phyloP scores from a whole-genome alignment of 2,888 invertebrate species.

The Drosophila cognata region DNA sequence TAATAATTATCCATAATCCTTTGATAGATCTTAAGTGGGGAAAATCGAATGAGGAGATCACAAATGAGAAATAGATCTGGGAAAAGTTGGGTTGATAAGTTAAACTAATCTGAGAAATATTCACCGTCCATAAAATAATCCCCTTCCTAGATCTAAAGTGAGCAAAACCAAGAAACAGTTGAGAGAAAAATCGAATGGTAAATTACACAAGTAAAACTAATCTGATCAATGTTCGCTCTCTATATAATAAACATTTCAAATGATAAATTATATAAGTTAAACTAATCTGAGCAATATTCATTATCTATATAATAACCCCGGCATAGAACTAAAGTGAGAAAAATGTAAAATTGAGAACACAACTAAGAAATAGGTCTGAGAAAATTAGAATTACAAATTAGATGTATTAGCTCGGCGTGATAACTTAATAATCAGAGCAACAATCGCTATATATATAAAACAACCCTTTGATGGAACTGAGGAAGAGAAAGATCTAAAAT shows the following conservation, averaged over 20 bases:
- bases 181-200: not conserved
- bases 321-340: not conserved
- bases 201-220: not conserved
- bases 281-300: not conserved
- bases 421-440: not conserved
- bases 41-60: not conserved
- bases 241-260: not conserved
- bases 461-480: not conserved
- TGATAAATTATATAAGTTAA: not conserved
- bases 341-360: not conserved
- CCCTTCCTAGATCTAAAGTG: too few species aligned
- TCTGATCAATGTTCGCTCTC: not conserved
- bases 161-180: too few species aligned
- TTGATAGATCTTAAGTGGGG: not conserved
- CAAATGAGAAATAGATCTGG: not conserved
- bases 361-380: not conserved
- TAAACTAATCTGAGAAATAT: too few species aligned
- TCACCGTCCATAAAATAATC: too few species aligned
- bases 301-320: not conserved
- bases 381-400: not conserved
- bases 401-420: not conserved
- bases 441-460: not conserved
- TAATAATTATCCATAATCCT: not conserved
- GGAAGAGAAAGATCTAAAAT: not conserved
- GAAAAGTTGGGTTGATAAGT: not conserved